Conservation (phyloP, 2,113 vertebrate species). For the Chionodraco myersi region DNA sequence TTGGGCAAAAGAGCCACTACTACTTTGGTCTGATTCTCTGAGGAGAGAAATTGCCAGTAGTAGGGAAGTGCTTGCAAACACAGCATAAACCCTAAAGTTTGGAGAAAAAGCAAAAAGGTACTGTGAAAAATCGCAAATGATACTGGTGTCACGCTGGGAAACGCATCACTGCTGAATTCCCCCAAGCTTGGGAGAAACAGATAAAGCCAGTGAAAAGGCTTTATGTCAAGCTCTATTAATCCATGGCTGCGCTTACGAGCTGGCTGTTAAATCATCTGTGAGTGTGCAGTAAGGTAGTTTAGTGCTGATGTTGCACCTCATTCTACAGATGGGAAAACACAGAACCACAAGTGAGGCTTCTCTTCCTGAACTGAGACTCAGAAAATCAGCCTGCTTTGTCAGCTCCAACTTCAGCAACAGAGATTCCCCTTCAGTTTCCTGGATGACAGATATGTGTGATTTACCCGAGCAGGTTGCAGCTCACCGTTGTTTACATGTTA, state of each 20-base stretch:
- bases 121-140: constrained; percentile 54
- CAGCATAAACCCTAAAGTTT: constrained; percentile 35
- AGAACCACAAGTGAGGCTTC: constrained; percentile 50
- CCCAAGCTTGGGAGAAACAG: constrained; percentile 63
- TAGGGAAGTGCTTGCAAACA: constrained; percentile 39
- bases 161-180: constrained; percentile 62
- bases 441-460: constrained; percentile 12
- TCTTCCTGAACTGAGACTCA: constrained; percentile 36
- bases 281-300: constrained; percentile 65
- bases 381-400: constrained; percentile 27
- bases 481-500: constrained; percentile 9
- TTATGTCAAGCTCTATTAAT: constrained; percentile 80
- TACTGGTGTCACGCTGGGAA: constrained; percentile 62
- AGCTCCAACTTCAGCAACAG: constrained; percentile 14
- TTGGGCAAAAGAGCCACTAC: constrained; percentile 35
- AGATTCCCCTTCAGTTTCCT: constrained; percentile 5
- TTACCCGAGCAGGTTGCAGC: constrained; percentile 18
- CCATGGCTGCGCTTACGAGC: constrained; percentile 70
- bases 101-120: not conserved
- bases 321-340: constrained; percentile 69
- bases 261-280: constrained; percentile 76
- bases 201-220: constrained; percentile 76
- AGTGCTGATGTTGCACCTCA: constrained; percentile 77
- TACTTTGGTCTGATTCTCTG: constrained; percentile 59
- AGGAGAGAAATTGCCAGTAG: constrained; percentile 50